Base-by-base conservation (phyloP, 2,888 invertebrate genomes). In the Erebia ligea region DNA sequence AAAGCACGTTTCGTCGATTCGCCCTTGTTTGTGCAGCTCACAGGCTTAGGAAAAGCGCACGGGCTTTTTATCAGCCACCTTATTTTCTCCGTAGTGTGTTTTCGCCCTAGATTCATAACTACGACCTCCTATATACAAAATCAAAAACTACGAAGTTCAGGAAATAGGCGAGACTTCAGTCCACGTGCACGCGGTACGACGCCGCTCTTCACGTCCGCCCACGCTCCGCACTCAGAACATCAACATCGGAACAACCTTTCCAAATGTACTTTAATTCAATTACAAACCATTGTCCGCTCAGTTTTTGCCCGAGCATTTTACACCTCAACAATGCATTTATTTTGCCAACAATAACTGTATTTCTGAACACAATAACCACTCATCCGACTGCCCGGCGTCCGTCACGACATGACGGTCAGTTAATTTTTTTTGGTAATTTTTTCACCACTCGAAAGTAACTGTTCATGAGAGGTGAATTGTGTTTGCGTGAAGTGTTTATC, bases 321-420 rank as follows among this genome's bases (percentile, higher is more conserved):
- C 81, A 82, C 77, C 71, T 74, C 80, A 82, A 90, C 89, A 92
- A 91, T 86, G 78, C 81, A 76, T 80, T 85, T 91, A 91, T 92
- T 92, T 92, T 88, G 90, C 84, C 91, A 92, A 92, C 90, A 92
- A 89, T 92, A 91, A 91, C 91, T 88, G 90, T 90, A 85, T 83
- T 85, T 80, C 78, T 67, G 78, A 73, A 80, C 78, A 86, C 81
- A 81, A 84, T 80, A 75, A 76, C 77, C 76, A 78, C 73, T 74
- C 77, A 80, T 80, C 79, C 80, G 76, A 79, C 81, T 62, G 62
- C 15, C 11, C 45, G 61, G 19, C 45, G 45, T 75, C 76, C 75
- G 74, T 80, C 80, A 78, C 72, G 66, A 66, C 66, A 15, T 48
- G 71, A 71, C 76, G 85, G 78, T 80, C 83, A 76, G 77, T 78